A percentile compares a stretch with the other conserved stretches of the same genome.
These are phyloP conservation scores for Aphidoletes aphidimyza DNA, from an alignment of 2,888 invertebrate genomes.

Conservation along the genomic window DNA sequence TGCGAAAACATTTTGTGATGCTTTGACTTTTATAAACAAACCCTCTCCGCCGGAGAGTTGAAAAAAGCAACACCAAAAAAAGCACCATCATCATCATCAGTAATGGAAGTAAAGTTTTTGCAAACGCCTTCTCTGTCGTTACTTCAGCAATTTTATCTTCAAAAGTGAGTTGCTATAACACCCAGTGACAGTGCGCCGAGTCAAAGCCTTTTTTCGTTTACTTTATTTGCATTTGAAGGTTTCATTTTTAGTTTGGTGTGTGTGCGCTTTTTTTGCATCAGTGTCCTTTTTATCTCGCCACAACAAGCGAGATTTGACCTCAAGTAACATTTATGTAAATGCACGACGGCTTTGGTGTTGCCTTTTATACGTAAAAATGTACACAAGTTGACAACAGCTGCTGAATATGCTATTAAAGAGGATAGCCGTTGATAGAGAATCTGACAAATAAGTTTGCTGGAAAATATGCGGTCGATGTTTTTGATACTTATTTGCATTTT, in stretches of 20 bases:
- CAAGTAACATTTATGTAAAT: slow-evolving; percentile 30
- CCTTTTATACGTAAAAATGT: no score
- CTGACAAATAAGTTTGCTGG: background rate
- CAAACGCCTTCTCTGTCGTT: background rate
- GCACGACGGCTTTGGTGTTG: background rate
- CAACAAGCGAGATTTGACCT: slow-evolving; percentile 30
- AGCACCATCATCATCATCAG: background rate
- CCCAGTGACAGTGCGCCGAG: background rate
- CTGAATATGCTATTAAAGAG: background rate
- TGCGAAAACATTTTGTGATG: background rate
- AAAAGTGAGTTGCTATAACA: background rate
- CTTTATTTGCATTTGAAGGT: background rate
- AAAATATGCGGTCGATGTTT: background rate
- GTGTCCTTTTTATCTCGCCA: background rate
- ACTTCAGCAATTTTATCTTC: slow-evolving; percentile 11
- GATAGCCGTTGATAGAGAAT: background rate
- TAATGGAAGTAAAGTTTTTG: background rate
- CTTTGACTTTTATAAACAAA: background rate
- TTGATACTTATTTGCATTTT: background rate
- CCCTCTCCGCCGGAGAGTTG: background rate
- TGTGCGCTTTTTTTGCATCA: background rate
- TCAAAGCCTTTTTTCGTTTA: background rate
- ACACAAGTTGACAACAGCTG: background rate
- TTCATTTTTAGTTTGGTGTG: background rate
- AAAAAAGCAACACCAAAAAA: background rate